A percentile compares a stretch with the other conserved stretches of the same genome.
Evolutionary conservation across 1,140 invertebrate species (phyloP).

Genomic region (Habropoda laboriosa): DNA sequence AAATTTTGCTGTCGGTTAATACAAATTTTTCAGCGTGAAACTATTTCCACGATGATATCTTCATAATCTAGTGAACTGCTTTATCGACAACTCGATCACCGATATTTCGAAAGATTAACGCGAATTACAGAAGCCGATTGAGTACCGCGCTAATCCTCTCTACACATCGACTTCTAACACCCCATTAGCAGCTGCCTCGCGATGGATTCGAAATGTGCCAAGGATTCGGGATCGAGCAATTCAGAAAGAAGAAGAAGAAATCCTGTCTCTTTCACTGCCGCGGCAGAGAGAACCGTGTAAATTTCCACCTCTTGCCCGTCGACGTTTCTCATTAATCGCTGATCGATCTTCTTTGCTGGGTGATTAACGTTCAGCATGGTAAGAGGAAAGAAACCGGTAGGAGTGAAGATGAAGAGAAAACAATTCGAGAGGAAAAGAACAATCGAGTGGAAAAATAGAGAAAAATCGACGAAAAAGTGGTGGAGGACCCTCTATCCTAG

Average conservation of each 20-base stretch:
- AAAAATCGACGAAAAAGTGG: conserved; percentile 11
- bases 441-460: conserved; percentile 48
- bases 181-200: conserved; percentile 18
- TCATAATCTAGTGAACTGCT: conserved; percentile 1
- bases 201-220: conserved; percentile 30
- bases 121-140: conserved; percentile 38
- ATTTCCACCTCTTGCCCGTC: conserved; percentile 60
- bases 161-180: conserved; percentile 45
- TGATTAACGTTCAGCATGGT: conserved; percentile 61
- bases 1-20: too few relatives aligned
- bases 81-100: conserved; percentile 41
- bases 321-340: conserved; percentile 70
- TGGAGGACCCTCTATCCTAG: conserved; percentile 1
- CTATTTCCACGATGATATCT: conserved; percentile 7
- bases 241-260: conserved; percentile 11
- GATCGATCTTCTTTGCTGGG: conserved; percentile 63
- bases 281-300: conserved; percentile 53
- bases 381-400: conserved; percentile 35
- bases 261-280: conserved; percentile 28
- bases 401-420: conserved; percentile 40
- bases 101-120: conserved; percentile 46
- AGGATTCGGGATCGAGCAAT: conserved; percentile 57
- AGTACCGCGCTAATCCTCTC: conserved; percentile 37
- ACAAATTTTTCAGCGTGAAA: neutral
- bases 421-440: conserved; percentile 50